phyloP scores from a whole-genome alignment of 2,113 vertebrate species.

The Pollimyrus isidori region DNA sequence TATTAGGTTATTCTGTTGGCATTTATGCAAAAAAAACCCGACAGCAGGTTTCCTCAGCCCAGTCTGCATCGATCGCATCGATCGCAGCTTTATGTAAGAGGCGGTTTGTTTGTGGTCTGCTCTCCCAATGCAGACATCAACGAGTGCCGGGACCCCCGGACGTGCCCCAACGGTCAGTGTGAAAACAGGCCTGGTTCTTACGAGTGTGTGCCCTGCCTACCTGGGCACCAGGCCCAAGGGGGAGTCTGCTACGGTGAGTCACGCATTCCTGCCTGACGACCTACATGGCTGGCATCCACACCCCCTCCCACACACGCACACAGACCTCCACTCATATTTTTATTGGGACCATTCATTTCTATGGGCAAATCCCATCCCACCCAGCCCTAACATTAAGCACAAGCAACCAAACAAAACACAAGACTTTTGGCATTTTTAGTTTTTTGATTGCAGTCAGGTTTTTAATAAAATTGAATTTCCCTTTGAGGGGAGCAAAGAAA shows the following conservation, averaged over 20 bases:
- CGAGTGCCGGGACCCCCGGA: slow-evolving; percentile 66
- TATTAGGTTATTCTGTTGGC: not conserved
- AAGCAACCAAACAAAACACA: too few relatives aligned
- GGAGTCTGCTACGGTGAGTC: slow-evolving; percentile 73
- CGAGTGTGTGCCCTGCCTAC: slow-evolving; percentile 72
- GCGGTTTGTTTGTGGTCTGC: not conserved
- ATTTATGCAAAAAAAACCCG: not conserved
- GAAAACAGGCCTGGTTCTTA: slow-evolving; percentile 76
- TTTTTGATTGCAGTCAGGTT: too few relatives aligned
- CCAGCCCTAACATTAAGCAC: too few relatives aligned
- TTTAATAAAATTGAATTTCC: too few relatives aligned
- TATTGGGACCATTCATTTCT: too few relatives aligned
- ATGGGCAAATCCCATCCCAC: too few relatives aligned
- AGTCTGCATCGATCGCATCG: too few relatives aligned
- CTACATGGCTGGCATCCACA: not conserved
- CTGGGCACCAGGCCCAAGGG: slow-evolving; percentile 65
- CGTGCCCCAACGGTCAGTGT: slow-evolving; percentile 70
- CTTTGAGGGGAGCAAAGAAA: too few relatives aligned
- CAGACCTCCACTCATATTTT: too few relatives aligned
- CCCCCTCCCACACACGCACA: not conserved
- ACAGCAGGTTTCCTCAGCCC: not conserved
- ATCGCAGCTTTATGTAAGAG: not conserved
- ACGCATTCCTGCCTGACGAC: not conserved
- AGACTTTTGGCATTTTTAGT: too few relatives aligned
- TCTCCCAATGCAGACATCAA: slow-evolving; percentile 64